Percentiles rank a stretch among this genome's conserved stretches.
These are phyloP conservation scores for Grammomys surdaster DNA, from an alignment of 2,113 vertebrate genomes.

Conservation along the genomic window DNA sequence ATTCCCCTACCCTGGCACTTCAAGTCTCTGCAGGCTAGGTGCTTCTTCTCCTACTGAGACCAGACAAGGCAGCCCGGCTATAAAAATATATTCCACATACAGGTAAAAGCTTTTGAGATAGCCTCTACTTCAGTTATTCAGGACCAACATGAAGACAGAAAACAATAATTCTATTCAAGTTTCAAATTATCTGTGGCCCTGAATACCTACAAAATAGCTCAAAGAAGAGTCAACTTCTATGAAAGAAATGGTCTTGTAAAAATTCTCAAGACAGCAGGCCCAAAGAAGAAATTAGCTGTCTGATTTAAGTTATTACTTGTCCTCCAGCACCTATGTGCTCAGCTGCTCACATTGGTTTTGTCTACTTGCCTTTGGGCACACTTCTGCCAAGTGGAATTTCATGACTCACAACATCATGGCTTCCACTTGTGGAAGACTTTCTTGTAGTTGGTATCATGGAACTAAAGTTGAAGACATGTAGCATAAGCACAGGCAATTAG, in stretches of 20 bases:
- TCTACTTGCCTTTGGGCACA: background rate
- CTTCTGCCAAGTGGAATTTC: background rate
- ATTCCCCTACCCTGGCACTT: too few species aligned
- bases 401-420: background rate
- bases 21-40: too few species aligned
- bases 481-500: background rate
- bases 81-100: too few species aligned
- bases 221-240: background rate
- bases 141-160: background rate
- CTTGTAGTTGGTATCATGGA: background rate
- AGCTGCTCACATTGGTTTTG: background rate
- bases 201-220: slow-evolving; percentile 10
- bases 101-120: too few species aligned
- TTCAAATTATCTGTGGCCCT: background rate
- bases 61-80: too few species aligned
- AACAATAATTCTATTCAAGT: slow-evolving; percentile 19
- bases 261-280: background rate
- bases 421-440: background rate
- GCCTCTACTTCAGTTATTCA: too few species aligned
- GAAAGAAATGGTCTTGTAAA: background rate
- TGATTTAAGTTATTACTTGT: background rate
- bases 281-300: background rate
- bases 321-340: background rate
- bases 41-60: too few species aligned
- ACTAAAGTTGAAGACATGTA: background rate